A percentile compares a stretch with the other conserved stretches of the same genome.
phyloP scores from a whole-genome alignment of 2,113 vertebrate genomes.

The Carollia perspicillata region DNA sequence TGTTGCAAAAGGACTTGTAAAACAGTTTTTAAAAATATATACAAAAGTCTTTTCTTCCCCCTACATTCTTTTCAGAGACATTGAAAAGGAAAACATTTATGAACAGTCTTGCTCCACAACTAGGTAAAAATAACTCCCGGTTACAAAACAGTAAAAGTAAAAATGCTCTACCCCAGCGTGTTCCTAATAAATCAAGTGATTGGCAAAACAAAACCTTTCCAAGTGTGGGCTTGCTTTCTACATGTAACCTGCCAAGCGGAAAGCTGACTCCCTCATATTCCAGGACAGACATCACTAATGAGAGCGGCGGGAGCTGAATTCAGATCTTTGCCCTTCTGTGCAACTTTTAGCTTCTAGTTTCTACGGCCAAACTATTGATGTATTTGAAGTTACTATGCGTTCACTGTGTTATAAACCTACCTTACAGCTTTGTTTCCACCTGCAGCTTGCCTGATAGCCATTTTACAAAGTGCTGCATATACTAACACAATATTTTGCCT shows the following conservation, averaged over 20 bases:
- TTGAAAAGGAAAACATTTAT: constrained; percentile 57
- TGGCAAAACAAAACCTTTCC: constrained; percentile 47
- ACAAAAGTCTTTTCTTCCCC: neutral
- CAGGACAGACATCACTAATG: neutral
- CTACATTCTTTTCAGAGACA: constrained; percentile 40
- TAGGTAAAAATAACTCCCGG: constrained; percentile 50
- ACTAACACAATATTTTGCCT: constrained; percentile 74
- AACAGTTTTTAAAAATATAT: constrained; percentile 62
- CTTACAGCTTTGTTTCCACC: constrained; percentile 59
- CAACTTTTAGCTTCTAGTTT: neutral
- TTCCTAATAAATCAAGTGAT: constrained; percentile 26
- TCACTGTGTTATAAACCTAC: constrained; percentile 57
- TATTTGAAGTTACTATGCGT: neutral
- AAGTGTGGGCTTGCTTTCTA: neutral
- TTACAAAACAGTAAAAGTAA: constrained; percentile 22
- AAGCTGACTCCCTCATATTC: neutral
- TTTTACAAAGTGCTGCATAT: constrained; percentile 74
- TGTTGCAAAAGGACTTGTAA: constrained; percentile 43
- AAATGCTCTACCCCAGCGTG: neutral
- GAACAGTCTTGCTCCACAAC: neutral
- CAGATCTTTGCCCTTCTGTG: neutral
- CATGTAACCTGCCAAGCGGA: neutral
- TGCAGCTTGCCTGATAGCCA: constrained; percentile 64
- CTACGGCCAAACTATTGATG: neutral
- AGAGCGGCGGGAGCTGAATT: neutral